Evolutionary conservation across 92 coral and sea anemone species (phyloP), one percentile per base, ranked within the genome.

Genomic region (Zoanthus solanderi): DNA sequence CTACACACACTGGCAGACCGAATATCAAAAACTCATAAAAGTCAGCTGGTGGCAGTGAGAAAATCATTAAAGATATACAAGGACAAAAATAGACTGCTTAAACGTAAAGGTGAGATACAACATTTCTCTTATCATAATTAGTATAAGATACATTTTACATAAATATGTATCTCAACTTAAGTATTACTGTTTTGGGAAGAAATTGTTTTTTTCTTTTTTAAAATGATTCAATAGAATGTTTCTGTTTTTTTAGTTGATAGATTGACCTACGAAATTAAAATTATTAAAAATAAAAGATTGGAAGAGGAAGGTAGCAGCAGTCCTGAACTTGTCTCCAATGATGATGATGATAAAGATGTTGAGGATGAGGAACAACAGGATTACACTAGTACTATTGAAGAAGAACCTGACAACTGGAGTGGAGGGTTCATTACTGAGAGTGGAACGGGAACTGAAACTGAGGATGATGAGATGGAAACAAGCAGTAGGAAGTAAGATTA

Each of bases 401-500:
- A 85, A 72, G 82, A 85, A 42, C 88, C 81, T 16, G 82, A 85
- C 81, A 73, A 30, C 3, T 54, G 73, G 60, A 16, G 78, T 72
- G 88, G 69, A 30, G 88, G 32, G 81, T 53, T 56, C 29, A 30
- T 15, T 18, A 85, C 81, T 85, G 88, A 85, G 81, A 85, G 73
- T 85, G 73, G 57, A 73, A 71, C 77, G 56, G 88, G 56, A 50
- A 50, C 56, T 7, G 56, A 84, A 37, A 84, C 81, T 6, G 88
- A 84, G 88, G 81, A 72, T 32, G 88, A 73, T 7, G 72, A 85
- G 15, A 85, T 78, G 31, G 52, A 85, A 34, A 73, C 71, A 32
- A 85, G 68, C 67, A 54, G 57, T 34, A 85, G 17, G 34, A 85
- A 72, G 81, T 85, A 85, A 23, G 77, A 72, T 72, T 72, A 72